Evolutionary conservation across 37 sponge, comb jelly and placozoan species (phyloP), one percentile per base, ranked within the genome.

Genomic region (Diacarnus erythraeanus): DNA sequence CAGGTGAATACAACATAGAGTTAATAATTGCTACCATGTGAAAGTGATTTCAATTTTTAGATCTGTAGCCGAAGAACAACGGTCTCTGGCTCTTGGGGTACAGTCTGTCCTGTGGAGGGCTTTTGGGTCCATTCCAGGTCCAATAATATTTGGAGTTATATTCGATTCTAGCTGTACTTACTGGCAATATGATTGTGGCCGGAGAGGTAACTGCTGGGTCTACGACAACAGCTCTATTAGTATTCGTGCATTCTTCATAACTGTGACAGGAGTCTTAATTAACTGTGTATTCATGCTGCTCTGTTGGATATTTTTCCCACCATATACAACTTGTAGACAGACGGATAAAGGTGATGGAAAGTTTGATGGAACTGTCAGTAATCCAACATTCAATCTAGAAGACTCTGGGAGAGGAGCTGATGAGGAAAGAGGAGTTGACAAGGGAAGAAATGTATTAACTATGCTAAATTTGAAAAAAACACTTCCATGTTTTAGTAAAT

Each of bases 91-190:
- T 17, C 73, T 87, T 5, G 92, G 88, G 4, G 44, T 84, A 20
- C 92, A 92, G 81, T 92, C 88, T 4, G 71, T 86, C 0, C 1
- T 87, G 27, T 87, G 51, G 27, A 74, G 92, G 30, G 60, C 74
- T n/a, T 31, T 87, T 0, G 92, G 92, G 5, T 44, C 77, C 71
- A 84, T 92, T 30, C 92, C 92, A 2, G 92, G 92, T 40, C 92
- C 92, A 22, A 38, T 92, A 20, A 22, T 87, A 9, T 87, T 87
- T 26, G 92, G 92, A 5, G 80, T 68, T 33, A 47, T 92, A 0
- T 80, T 92, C 36, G 92, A 92, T 59, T 82, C 80, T 29, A 43
- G 80, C 75, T 92, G 92, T 64, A 22, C 64, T 35, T 72, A 77
- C 57, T 87, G 84, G 88, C 76, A 80, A 43, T 30, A 80, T 30